Evolutionary conservation across 2,888 invertebrate species (phyloP).

Genomic region (Lydus trimaculatus): DNA sequence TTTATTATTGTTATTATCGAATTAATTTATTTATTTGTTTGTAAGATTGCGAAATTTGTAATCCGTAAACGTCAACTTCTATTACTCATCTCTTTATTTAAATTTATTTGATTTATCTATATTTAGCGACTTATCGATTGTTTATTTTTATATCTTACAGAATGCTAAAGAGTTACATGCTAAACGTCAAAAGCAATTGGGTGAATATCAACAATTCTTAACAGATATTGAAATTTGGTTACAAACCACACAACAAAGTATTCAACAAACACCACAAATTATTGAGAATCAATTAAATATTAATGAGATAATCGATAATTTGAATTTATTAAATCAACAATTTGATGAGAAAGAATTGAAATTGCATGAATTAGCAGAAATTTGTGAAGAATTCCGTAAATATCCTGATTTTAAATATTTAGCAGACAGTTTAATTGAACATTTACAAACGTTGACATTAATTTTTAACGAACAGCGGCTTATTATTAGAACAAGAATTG

Average conservation of each 20-base stretch:
- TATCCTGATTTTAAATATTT: conserved; percentile 62
- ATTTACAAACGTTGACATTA: conserved; percentile 65
- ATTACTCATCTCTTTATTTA: background rate
- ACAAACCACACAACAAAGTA: conserved; percentile 55
- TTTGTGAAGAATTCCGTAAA: conserved; percentile 62
- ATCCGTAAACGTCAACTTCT: background rate
- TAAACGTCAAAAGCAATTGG: conserved; percentile 64
- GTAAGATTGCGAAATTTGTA: background rate
- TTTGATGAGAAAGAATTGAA: conserved; percentile 62
- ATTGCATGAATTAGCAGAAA: conserved; percentile 60
- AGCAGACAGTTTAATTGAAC: conserved; percentile 63
- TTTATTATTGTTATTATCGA: too few species aligned
- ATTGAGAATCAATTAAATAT: conserved; percentile 47
- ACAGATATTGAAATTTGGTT: conserved; percentile 67
- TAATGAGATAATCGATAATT: conserved; percentile 49
- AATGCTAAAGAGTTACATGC: conserved; percentile 64
- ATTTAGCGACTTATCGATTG: conserved; percentile 10
- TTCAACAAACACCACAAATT: conserved; percentile 52
- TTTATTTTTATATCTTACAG: conserved; percentile 52
- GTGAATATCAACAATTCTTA: conserved; percentile 64
- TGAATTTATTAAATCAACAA: conserved; percentile 54
- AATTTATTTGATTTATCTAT: conserved; percentile 7
- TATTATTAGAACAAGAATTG: conserved; percentile 68
- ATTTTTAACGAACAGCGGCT: conserved; percentile 69
- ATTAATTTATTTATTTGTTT: background rate